These are phyloP conservation scores for Stichopus chloronotus DNA, from an alignment of 35 echinoderm and acorn worm species.

Conservation along the genomic window DNA sequence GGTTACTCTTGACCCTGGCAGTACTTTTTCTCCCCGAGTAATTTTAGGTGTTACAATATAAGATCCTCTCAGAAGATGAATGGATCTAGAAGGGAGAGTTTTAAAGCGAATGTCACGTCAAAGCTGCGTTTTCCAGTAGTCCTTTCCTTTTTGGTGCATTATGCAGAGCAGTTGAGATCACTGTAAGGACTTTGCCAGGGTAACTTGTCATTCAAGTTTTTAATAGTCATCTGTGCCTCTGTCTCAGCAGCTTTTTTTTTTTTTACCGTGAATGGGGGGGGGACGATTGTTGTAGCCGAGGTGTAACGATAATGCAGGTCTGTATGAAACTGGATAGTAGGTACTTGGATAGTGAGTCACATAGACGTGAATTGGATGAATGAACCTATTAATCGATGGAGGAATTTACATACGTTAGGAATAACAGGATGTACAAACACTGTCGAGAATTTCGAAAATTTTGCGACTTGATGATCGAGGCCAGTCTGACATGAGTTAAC, in stretches of 20 bases:
- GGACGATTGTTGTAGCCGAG: no score
- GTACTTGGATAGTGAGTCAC: not conserved
- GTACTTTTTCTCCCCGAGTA: not conserved
- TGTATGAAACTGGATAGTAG: not conserved
- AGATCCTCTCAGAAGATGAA: not conserved
- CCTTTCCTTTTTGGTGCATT: not conserved
- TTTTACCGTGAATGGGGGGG: not conserved
- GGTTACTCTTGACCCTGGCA: not conserved
- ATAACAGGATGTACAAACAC: no score
- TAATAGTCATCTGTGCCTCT: not conserved
- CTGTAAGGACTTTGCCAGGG: no score
- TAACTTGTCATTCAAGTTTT: not conserved
- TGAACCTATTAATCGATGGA: no score
- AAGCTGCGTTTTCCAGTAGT: not conserved
- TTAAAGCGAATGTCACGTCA: not conserved
- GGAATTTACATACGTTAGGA: no score
- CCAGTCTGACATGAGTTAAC: no score
- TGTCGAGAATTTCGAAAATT: no score
- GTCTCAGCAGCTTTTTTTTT: not conserved
- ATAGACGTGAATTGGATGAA: no score
- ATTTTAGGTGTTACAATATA: not conserved
- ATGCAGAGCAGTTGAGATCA: not conserved
- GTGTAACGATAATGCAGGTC: not conserved
- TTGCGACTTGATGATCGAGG: no score
- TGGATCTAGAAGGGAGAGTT: not conserved